Evolutionary conservation across 2,888 invertebrate genomes (phyloP).

Genomic region (Synergus gifuensis): DNA sequence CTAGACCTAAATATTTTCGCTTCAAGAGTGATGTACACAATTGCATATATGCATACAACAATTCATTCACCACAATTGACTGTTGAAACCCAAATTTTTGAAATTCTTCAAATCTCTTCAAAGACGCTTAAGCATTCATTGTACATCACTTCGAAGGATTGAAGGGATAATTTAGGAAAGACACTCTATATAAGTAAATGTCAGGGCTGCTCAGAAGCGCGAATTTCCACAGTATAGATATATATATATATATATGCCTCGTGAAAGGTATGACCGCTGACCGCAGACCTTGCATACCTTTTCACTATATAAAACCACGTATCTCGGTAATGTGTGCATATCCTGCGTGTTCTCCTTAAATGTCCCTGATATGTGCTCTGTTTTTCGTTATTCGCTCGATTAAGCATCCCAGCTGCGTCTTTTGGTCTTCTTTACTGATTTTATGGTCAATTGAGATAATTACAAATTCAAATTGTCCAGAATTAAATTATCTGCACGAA

Average conservation of each 20-base stretch:
- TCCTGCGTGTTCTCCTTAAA: constrained; percentile 35
- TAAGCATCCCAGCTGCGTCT: neutral
- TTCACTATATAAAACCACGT: constrained; percentile 39
- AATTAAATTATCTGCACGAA: too few relatives aligned
- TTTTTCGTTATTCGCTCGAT: neutral
- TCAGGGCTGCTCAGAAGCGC: constrained; percentile 54
- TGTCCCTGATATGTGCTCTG: constrained; percentile 3
- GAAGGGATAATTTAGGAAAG: constrained; percentile 18
- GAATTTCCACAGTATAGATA: constrained; percentile 51
- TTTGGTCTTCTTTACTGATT: too few relatives aligned
- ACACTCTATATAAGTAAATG: constrained; percentile 59
- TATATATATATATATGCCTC: constrained; percentile 43
- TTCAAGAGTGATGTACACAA: neutral
- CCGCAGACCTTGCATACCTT: constrained; percentile 62
- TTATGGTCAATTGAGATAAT: too few relatives aligned
- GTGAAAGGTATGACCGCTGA: constrained; percentile 61
- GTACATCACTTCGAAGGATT: neutral
- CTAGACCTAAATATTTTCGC: neutral
- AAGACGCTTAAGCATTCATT: too few relatives aligned
- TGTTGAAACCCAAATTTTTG: too few relatives aligned
- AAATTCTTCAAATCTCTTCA: too few relatives aligned
- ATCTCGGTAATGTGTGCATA: constrained; percentile 13
- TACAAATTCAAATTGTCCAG: too few relatives aligned
- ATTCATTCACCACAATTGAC: too few relatives aligned
- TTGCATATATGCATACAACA: neutral